Evolutionary conservation across 2,797 vertebrate species (phyloP).

Genomic region (Pseudochirops cupreus): DNA sequence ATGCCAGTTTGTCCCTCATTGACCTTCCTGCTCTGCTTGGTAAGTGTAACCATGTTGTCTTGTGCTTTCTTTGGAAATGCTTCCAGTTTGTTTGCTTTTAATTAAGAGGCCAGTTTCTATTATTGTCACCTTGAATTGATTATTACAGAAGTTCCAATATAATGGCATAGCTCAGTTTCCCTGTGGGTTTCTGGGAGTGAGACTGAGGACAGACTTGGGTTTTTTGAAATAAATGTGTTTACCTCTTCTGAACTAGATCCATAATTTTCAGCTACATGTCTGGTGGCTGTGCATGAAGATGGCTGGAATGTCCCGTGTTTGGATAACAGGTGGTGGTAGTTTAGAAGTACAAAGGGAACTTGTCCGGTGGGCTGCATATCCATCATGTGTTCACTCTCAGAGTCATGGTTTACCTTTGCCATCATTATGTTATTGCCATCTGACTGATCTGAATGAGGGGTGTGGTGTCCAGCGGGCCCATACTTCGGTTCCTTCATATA

Average conservation of each 20-base stretch:
- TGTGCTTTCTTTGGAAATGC: slow-evolving; percentile 67
- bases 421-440: slow-evolving; percentile 75
- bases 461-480: slow-evolving; percentile 70
- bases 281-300: slow-evolving; percentile 82
- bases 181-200: slow-evolving; percentile 85
- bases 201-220: slow-evolving; percentile 87
- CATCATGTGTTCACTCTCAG: slow-evolving; percentile 81
- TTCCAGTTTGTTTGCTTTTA: slow-evolving; percentile 66
- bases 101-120: background rate
- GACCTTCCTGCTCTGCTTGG: slow-evolving; percentile 74
- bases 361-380: slow-evolving; percentile 85
- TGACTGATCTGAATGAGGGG: slow-evolving; percentile 67
- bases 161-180: slow-evolving; percentile 87
- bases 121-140: slow-evolving; percentile 91
- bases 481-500: slow-evolving; percentile 87
- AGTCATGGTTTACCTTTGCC: slow-evolving; percentile 72
- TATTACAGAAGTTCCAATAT: slow-evolving; percentile 92
- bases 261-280: slow-evolving; percentile 72
- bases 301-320: slow-evolving; percentile 88
- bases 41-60: slow-evolving; percentile 71
- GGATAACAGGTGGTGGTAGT: slow-evolving; percentile 91
- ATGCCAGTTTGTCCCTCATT: slow-evolving; percentile 59
- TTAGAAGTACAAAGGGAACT: slow-evolving; percentile 90
- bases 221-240: slow-evolving; percentile 80
- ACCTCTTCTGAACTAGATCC: slow-evolving; percentile 83